Conservation (phyloP, 2,113 vertebrate genomes). For the Melospiza melodia region DNA sequence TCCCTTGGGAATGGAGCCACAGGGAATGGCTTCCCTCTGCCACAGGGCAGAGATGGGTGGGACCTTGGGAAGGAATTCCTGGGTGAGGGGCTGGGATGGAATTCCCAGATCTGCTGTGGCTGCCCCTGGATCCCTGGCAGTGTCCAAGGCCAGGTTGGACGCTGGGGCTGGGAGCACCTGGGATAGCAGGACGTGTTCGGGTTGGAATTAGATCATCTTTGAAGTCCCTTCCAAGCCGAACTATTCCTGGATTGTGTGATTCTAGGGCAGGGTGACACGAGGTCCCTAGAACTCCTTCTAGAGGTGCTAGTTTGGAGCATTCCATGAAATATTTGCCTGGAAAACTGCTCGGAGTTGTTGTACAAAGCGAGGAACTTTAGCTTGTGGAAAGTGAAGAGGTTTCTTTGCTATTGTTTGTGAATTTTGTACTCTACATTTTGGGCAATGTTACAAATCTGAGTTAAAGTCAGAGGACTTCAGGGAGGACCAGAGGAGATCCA, state of each 20-base stretch:
- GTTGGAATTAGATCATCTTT: background rate
- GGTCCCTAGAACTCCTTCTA: background rate
- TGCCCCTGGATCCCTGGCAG: background rate
- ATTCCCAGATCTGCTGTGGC: background rate
- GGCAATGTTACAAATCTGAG: fast-evolving
- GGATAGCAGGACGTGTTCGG: fast-evolving
- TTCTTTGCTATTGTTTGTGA: background rate
- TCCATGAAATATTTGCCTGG: background rate
- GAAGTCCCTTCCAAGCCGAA: background rate
- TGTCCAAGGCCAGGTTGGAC: background rate
- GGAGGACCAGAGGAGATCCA: background rate
- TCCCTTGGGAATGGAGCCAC: background rate
- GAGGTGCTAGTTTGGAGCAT: background rate
- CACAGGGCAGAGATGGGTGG: background rate
- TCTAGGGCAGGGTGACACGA: background rate
- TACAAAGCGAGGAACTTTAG: fast-evolving
- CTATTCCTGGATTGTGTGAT: background rate
- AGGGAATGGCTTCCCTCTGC: background rate
- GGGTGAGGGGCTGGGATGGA: background rate
- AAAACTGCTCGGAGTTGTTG: fast-evolving
- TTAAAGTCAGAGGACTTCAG: background rate
- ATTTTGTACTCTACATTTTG: background rate
- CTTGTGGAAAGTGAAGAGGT: fast-evolving
- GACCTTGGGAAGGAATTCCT: background rate
- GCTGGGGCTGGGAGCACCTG: fast-evolving